A percentile compares a stretch with the other conserved stretches of the same genome.
Conservation (phyloP, 2,113 vertebrate genomes). For the Oxygymnocypris stewartii region DNA sequence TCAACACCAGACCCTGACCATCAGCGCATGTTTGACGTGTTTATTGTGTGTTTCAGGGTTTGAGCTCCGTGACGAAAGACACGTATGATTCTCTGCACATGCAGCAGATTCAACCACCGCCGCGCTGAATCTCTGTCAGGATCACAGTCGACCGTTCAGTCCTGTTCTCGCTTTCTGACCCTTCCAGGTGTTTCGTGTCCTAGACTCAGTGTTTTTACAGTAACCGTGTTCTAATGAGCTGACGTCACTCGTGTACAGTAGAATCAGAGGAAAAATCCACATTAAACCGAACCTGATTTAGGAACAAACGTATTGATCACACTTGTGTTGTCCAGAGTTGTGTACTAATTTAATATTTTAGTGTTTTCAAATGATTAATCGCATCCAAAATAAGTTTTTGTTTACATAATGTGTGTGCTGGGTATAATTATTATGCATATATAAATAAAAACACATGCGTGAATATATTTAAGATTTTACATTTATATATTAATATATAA, state of each 20-base stretch:
- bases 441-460: too few relatives aligned
- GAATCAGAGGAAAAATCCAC: neutral
- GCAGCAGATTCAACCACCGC: slow-evolving; percentile 69
- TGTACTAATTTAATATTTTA: too few relatives aligned
- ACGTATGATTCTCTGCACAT: slow-evolving; percentile 88
- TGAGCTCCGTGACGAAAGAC: slow-evolving; percentile 84
- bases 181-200: neutral
- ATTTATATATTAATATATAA: too few relatives aligned
- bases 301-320: too few relatives aligned
- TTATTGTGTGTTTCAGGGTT: slow-evolving; percentile 74
- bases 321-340: too few relatives aligned
- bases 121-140: neutral
- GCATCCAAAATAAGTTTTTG: too few relatives aligned
- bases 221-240: neutral
- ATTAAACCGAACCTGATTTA: too few relatives aligned
- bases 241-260: neutral
- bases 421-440: too few relatives aligned
- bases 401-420: too few relatives aligned
- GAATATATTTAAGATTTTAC: too few relatives aligned
- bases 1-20: neutral
- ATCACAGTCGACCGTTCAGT: neutral
- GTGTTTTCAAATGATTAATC: too few relatives aligned
- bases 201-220: neutral
- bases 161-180: neutral
- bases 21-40: neutral